Base-by-base conservation (phyloP, 2,797 vertebrate species). In the Alectoris magna region DNA sequence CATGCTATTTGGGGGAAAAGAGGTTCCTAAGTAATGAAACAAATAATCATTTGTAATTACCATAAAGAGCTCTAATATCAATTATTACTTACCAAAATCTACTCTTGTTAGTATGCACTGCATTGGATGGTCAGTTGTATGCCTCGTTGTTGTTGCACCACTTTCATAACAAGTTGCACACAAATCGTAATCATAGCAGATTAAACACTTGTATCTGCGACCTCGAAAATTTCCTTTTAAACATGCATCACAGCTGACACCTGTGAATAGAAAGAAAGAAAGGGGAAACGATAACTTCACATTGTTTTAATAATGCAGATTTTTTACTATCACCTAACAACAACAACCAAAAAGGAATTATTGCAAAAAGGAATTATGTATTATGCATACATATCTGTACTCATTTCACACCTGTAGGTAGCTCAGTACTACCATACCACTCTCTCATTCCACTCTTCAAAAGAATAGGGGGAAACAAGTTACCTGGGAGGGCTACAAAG, bases 21-120 rank as follows among this genome's bases (percentile, higher is more conserved):
- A 51, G 34, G 41, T 44, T 91, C 41, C 8, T 71, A 81, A 87
- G 46, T 23, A 77, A 44, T 77, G 68, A 90, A 93, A 84, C 31
- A 76, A 81, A 62, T 87, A 69, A 51, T 48, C 6, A 75, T 49
- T 49, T 49, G 48, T 49, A 49, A 49, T 49, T 49, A 49, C 48
- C 48, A 49, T 24, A 8, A 49, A 49, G 23, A 49, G 48, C 23
- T 49, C 48, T 24, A 26, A 49, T 49, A 49, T 49, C 11, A 24
- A 23, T 49, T 24, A 24, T 49, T 49, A 96, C 98, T 98, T 98
- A 99, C 99, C 99, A 97, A 99, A 99, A 98, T 99, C 99, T 98
- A 99, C 99, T 97, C 99, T 98, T 96, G 99, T 99, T 98, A 99
- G 98, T 99, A 99, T 99, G 98, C 99, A 99, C 99, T 99, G 99